Percentiles rank a stretch among this genome's conserved stretches.
phyloP scores from a whole-genome alignment of 2,113 vertebrate species.

The Epinephelus cyanopodus region DNA sequence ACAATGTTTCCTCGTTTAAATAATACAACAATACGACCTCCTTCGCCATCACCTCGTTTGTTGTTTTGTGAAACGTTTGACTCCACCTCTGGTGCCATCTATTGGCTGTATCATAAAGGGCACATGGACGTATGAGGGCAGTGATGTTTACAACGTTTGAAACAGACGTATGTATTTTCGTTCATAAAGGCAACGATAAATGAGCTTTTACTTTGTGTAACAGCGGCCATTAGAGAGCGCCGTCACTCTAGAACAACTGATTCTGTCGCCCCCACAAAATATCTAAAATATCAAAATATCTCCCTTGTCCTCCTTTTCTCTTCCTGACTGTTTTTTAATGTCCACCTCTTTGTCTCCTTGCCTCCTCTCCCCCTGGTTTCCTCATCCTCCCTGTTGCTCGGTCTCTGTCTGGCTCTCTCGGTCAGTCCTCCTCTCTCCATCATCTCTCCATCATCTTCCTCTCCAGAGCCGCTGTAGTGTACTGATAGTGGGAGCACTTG shows the following conservation, averaged over 20 bases:
- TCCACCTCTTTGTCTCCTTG: not conserved
- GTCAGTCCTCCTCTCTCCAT: conserved; percentile 40
- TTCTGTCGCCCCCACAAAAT: not conserved
- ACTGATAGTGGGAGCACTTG: conserved; percentile 67
- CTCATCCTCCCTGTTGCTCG: conserved; percentile 22
- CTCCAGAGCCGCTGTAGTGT: conserved; percentile 53
- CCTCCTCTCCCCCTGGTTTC: not conserved
- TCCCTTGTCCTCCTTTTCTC: not conserved
- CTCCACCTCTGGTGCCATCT: too few species aligned
- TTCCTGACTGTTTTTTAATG: not conserved
- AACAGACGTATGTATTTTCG: too few species aligned
- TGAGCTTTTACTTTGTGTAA: not conserved
- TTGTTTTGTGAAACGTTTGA: too few species aligned
- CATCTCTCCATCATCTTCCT: conserved; percentile 65
- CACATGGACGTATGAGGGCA: too few species aligned
- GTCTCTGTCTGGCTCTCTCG: not conserved
- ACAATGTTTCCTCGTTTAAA: too few species aligned
- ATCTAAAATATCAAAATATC: not conserved
- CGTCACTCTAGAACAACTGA: not conserved
- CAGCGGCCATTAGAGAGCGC: not conserved
- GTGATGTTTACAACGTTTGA: too few species aligned
- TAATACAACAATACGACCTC: too few species aligned
- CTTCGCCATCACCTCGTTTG: too few species aligned
- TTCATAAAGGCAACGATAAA: too few species aligned
- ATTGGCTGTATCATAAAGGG: too few species aligned